Base-by-base conservation (phyloP, 1,140 invertebrate species). In the Papilio helenus region DNA sequence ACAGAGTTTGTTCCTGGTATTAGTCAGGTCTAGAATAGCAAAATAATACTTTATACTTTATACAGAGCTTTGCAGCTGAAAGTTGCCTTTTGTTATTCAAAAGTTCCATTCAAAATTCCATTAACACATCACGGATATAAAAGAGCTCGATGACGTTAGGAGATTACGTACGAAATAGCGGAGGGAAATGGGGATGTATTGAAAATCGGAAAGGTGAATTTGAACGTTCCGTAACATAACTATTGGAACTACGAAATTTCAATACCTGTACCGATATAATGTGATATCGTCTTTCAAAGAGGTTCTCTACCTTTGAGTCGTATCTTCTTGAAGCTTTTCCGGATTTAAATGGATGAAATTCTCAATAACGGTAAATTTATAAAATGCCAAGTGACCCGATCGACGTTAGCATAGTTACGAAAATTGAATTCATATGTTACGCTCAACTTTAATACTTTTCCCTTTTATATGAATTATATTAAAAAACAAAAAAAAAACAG, bases 21-120 rank as follows among this genome's bases (percentile, higher is more conserved):
- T 76, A 76, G 49, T 18, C 46, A 55, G 73, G 73, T 34, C 49
- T 65, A 44, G n/a, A 77, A 77, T 77, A 77, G 76, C 55, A 42
- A 65, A 77, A 42, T 65, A 34, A 49, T 46, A 51, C 72, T 23
- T n/a, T 23, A 76, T 49, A 55, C 49, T 76, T 76, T 55, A 76
- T 18, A 55, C 26, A 55, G 55, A 76, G 55, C 73, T 39, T 12
- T 58, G 49, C 26, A 76, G 51, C 49, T 46, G 3, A 49, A 49
- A 74, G 20, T 76, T 76, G 49, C 49, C 26, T 76, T 76, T 55
- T 51, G 23, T 68, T 68, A 68, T 68, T 68, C 61, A 46, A 14
- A 46, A 46, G 44, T 16, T 12, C 44, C 0, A 14, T 46, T 14
- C 7, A 39, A 39, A 68, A 29, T 68, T 72, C 20, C 20, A 10